Evolutionary conservation across 2,113 vertebrate species (phyloP).

Genomic region (Cinclus cinclus): DNA sequence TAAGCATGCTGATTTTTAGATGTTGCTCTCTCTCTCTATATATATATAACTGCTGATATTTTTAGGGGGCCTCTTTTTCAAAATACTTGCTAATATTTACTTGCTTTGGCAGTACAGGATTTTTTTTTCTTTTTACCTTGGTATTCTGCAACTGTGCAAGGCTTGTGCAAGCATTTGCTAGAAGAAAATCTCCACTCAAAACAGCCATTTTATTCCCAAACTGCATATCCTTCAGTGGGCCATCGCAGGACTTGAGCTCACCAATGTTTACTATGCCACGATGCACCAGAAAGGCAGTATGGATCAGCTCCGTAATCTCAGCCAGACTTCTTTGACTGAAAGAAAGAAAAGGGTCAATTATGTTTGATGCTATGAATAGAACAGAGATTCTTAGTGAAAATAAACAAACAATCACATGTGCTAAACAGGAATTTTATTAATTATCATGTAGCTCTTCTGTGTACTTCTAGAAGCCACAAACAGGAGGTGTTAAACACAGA

Average conservation of each 20-base stretch:
- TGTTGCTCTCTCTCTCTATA: not conserved
- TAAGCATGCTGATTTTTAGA: not conserved
- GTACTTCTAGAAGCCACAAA: not conserved
- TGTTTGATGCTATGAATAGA: not conserved
- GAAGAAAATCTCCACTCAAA: constrained; percentile 94
- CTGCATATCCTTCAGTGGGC: constrained; percentile 94
- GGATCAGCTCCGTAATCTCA: constrained; percentile 96
- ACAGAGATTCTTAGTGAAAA: not conserved
- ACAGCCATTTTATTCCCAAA: constrained; percentile 99
- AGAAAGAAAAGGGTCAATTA: constrained; percentile 54
- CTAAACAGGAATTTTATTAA: not conserved
- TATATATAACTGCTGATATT: not conserved
- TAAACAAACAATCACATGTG: not conserved
- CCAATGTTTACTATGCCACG: constrained; percentile 92
- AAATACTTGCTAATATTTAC: not conserved
- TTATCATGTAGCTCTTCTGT: not conserved
- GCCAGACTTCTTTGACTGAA: constrained; percentile 92
- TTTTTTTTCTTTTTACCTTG: constrained; percentile 79
- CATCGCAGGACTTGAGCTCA: constrained; percentile 88
- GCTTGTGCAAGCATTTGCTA: constrained; percentile 92
- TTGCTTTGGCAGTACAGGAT: not conserved
- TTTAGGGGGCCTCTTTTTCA: not conserved
- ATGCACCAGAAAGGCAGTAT: constrained; percentile 96
- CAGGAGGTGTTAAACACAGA: not conserved
- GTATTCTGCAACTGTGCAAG: constrained; percentile 93